Evolutionary conservation across 2,797 vertebrate genomes (phyloP).

Genomic region (Tenualosa ilisha): DNA sequence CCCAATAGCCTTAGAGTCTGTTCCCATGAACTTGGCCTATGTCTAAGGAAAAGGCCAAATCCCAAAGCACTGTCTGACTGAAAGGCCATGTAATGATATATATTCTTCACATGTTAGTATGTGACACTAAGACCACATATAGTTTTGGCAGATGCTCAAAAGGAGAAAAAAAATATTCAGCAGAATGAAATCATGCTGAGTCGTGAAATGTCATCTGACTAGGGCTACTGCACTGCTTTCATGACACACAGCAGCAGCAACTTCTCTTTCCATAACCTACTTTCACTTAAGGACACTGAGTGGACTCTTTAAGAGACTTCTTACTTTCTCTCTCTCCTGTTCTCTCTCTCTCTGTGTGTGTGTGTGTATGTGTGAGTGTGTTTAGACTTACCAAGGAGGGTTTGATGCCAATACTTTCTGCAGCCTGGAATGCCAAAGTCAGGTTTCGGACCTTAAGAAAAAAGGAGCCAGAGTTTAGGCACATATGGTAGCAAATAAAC

Average conservation of each 20-base stretch:
- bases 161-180: neutral
- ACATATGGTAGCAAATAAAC: neutral
- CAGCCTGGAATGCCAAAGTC: constrained; percentile 93
- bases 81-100: neutral
- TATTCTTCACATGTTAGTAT: neutral
- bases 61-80: neutral
- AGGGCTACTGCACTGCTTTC: neutral
- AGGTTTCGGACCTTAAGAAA: constrained; percentile 86
- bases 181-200: neutral
- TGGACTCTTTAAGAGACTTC: neutral
- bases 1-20: neutral
- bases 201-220: neutral
- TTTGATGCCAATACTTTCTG: constrained; percentile 95
- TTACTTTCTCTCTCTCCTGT: neutral
- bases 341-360: neutral
- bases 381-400: constrained; percentile 88
- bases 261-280: neutral
- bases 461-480: constrained; percentile 50
- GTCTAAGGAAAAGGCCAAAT: neutral
- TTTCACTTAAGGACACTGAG: neutral
- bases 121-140: neutral
- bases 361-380: neutral
- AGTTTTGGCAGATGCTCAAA: neutral
- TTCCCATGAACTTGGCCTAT: constrained; percentile 34
- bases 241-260: neutral